Evolutionary conservation across 1,140 invertebrate genomes (phyloP), one percentile per base, ranked within the genome.

Genomic region (Brachionus sp.): DNA sequence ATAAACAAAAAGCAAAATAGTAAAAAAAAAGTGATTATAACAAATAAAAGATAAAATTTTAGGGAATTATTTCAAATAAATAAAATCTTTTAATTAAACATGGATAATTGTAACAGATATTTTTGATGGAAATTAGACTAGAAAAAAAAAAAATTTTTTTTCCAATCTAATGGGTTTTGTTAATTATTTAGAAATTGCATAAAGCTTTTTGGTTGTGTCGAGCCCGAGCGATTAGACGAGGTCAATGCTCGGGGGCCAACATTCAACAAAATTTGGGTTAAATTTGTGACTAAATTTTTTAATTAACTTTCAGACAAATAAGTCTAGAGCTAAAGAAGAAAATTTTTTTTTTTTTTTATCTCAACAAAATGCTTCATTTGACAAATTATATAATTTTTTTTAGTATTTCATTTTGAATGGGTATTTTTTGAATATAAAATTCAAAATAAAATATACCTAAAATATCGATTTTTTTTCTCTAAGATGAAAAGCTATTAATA

Each of bases 381-480:
- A n/a, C 7, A 66, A 66, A 33, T 66, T 33, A 64, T 64, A 64
- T 64, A 64, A 64, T 64, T 64, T 64, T 10, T 12, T 1, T 5
- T 29, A 29, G 29, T 29, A 29, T 29, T 29, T 29, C 29, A 29
- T 29, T 29, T 29, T 29, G 29, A 29, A 29, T 29, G 29, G 29
- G 29, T 29, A 29, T n/a, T 50, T 50, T n/a, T 50, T 50, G 44
- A 50, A 50, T 50, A n/a, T 3, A 29, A 3, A 29, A 29, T 29
- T n/a, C n/a, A 46, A 46, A 46, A 46, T 12, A 46, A 46, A 46
- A 46, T 13, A 33, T 66, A 33, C 33, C 25, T 33, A 16, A n/a
- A n/a, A 66, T 66, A 66, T 66, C 64, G 64, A 66, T 66, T 66
- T 66, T 66, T 64, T 64, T 33, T 57, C 50, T 7, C 7, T 57